Evolutionary conservation across 2,888 invertebrate genomes (phyloP), one percentile per base, ranked within the genome.

Genomic region (Augochlorella aurata): DNA sequence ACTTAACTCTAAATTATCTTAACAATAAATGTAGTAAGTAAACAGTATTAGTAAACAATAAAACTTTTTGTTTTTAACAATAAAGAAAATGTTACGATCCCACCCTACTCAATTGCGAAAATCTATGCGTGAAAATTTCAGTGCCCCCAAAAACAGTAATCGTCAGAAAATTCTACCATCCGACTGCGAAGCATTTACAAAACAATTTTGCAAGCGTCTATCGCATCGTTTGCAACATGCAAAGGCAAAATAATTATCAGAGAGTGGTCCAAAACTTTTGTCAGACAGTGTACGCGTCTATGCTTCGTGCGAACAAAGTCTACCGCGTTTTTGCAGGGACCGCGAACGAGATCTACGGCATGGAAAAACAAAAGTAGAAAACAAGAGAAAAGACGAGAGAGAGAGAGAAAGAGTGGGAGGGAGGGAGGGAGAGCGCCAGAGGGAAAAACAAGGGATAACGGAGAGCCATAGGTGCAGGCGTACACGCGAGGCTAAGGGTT

Each of bases 281-380:
- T 24, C 61, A 16, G 61, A 2, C 61, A 29, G 61, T 61, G 61
- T 61, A 61, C 61, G 12, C 38, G 38, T 44, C 38, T 38, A 12
- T 18, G 63, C 38, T 10, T 18, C 63, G 63, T 3, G 8, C 18
- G 38, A 8, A 38, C 16, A 16, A 44, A 65, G 63, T n/a, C 38
- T 10, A 18, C 44, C 44, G 9, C 61, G 16, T 61, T 65, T 65
- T 65, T n/a, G 44, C 63, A 10, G 38, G 63, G 38, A 65, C 63
- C 63, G 38, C 63, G 63, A 63, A 14, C 44, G 45, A 47, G 50
- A 75, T 73, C 67, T 38, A 7, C 29, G 16, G 68, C 45, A 72
- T 38, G 49, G 50, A 54, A 45, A 38, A 50, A 58, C 50, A 74
- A 67, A 44, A 58, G 38, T 12, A 14, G 12, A 54, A 69, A 66